These are phyloP conservation scores for Amphipoea lucens DNA, from an alignment of 2,888 invertebrate species.

Conservation along the genomic window DNA sequence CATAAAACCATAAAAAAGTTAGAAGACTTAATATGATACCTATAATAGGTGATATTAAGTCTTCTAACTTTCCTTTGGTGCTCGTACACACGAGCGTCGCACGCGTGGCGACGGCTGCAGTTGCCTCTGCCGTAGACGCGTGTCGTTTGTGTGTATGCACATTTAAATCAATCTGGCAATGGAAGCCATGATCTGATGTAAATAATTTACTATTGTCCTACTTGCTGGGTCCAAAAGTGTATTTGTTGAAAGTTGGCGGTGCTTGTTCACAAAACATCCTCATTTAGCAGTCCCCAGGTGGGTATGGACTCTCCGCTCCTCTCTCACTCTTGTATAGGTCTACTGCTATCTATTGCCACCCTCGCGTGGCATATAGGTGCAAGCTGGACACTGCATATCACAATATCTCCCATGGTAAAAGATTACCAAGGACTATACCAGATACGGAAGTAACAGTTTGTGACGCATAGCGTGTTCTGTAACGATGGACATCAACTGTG, in stretches of 20 bases:
- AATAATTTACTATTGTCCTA: not conserved
- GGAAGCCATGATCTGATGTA: not conserved
- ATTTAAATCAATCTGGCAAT: not conserved
- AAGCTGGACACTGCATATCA: not conserved
- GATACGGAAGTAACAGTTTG: not conserved
- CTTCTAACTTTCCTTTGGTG: not conserved
- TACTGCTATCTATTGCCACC: not conserved
- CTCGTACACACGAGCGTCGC: no score
- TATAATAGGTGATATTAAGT: not conserved
- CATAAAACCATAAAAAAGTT: no score
- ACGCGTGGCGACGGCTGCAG: no score
- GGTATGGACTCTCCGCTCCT: no score
- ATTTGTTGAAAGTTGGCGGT: not conserved
- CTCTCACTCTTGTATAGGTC: not conserved
- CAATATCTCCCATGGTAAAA: not conserved
- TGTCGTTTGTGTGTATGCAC: not conserved
- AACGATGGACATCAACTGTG: not conserved
- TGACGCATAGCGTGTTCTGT: slow-evolving; percentile 4
- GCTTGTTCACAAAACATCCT: not conserved
- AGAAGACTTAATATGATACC: no score
- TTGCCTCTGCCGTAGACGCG: not conserved
- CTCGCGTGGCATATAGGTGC: not conserved
- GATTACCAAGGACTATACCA: not conserved
- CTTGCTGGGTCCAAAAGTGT: not conserved
- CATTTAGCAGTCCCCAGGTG: not conserved